These are phyloP conservation scores for Acanthurus tractus DNA, from an alignment of 2,797 vertebrate species.

Conservation along the genomic window DNA sequence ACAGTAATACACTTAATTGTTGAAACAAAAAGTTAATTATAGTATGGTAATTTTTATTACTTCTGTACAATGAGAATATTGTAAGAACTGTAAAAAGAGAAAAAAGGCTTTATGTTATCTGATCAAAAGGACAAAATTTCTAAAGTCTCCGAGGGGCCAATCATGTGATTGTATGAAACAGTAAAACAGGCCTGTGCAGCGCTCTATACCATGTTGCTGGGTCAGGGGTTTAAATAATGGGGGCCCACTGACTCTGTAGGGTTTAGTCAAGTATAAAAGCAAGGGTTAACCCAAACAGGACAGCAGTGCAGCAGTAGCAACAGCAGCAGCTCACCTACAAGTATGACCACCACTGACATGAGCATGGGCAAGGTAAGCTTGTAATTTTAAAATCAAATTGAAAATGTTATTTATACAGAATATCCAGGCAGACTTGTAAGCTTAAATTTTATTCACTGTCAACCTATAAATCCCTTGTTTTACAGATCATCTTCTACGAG, in stretches of 20 bases:
- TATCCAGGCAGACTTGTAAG: neutral
- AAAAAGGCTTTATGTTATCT: constrained; percentile 34
- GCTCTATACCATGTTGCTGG: constrained; percentile 76
- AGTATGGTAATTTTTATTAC: neutral
- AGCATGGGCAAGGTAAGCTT: constrained; percentile 78
- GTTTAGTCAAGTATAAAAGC: constrained; percentile 79
- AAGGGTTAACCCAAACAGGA: constrained; percentile 65
- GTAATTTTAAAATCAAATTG: neutral
- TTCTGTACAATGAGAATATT: neutral
- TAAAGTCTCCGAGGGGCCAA: constrained; percentile 56
- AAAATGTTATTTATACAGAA: neutral
- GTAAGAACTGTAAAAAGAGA: neutral
- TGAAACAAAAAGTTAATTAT: constrained; percentile 51
- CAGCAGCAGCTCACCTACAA: constrained; percentile 71
- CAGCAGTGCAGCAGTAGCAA: constrained; percentile 73
- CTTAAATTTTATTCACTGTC: neutral
- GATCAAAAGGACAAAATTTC: constrained; percentile 50
- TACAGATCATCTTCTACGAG: constrained; percentile 83
- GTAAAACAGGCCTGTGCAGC: constrained; percentile 42
- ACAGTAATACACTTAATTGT: neutral
- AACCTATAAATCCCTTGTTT: constrained; percentile 2
- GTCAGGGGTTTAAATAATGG: constrained; percentile 82
- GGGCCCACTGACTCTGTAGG: constrained; percentile 70
- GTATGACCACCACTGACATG: constrained; percentile 77
- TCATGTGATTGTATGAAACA: constrained; percentile 51